Evolutionary conservation across 2,888 invertebrate genomes (phyloP).

Genomic region (Brachyopa scutellaris): DNA sequence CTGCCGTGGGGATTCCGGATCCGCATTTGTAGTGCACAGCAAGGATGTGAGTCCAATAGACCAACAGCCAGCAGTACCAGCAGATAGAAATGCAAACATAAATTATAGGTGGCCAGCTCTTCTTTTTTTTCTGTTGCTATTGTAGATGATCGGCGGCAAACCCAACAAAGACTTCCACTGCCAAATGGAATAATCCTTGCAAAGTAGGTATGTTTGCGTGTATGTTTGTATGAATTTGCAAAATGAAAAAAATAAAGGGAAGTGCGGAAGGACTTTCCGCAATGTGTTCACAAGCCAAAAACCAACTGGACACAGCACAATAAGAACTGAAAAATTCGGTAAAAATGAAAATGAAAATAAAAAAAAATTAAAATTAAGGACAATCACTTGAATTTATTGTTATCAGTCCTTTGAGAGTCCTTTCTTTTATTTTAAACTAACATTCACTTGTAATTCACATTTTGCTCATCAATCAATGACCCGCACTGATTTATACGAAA

Average conservation of each 20-base stretch:
- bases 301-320: conserved; percentile 51
- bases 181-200: conserved; percentile 69
- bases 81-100: conserved; percentile 61
- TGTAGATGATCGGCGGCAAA: conserved; percentile 33
- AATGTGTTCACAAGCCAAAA: conserved; percentile 67
- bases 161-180: conserved; percentile 14
- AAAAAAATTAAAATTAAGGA: conserved; percentile 10
- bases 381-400: conserved; percentile 43
- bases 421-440: conserved; percentile 13
- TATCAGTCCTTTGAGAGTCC: conserved; percentile 38
- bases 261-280: conserved; percentile 62
- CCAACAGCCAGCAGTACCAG: conserved; percentile 11
- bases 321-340: conserved; percentile 4
- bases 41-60: conserved; percentile 53
- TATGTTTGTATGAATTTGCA: neutral
- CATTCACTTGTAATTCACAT: conserved; percentile 66
- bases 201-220: conserved; percentile 22
- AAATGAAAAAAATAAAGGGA: neutral
- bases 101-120: conserved; percentile 67
- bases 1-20: conserved; percentile 41
- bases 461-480: conserved; percentile 48
- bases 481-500: conserved; percentile 47
- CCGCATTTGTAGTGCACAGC: conserved; percentile 46
- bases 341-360: conserved; percentile 5
- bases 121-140: conserved; percentile 4